Percentiles rank a stretch among this genome's conserved stretches.
Conservation (phyloP, 2,888 invertebrate species). For the Heliothis peltigera region DNA sequence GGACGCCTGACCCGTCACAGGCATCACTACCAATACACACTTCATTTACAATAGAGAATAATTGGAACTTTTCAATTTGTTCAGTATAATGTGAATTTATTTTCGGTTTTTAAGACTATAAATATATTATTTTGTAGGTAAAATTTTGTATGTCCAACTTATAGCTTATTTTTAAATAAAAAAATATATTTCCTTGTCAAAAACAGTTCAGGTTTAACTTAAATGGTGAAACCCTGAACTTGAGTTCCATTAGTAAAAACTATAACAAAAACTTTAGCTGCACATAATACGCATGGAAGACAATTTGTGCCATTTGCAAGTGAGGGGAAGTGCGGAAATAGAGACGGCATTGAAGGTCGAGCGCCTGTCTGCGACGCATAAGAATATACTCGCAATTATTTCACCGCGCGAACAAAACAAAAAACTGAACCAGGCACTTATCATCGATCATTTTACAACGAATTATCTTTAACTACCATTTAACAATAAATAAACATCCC, state of each 20-base stretch:
- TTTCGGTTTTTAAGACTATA: neutral
- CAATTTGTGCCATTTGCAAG: conserved; percentile 53
- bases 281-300: conserved; percentile 18
- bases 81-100: neutral
- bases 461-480: conserved; percentile 74
- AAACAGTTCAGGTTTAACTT: conserved; percentile 32
- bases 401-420: conserved; percentile 63
- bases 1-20: conserved; percentile 37
- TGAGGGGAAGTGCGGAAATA: conserved; percentile 69
- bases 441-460: conserved; percentile 75
- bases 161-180: neutral
- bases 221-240: conserved; percentile 30
- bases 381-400: conserved; percentile 61
- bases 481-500: conserved; percentile 61
- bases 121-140: neutral
- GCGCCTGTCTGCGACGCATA: conserved; percentile 49
- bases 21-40: conserved; percentile 59
- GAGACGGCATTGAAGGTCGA: conserved; percentile 65
- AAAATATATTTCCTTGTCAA: conserved; percentile 36
- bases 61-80: conserved; percentile 22
- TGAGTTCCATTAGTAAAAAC: conserved; percentile 8
- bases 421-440: conserved; percentile 70
- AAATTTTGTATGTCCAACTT: neutral
- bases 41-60: conserved; percentile 56
- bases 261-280: conserved; percentile 25